Percentiles rank a stretch among this genome's conserved stretches.
Evolutionary conservation across 2,888 invertebrate species (phyloP).

Genomic region (Harpagoxenus sublaevis): DNA sequence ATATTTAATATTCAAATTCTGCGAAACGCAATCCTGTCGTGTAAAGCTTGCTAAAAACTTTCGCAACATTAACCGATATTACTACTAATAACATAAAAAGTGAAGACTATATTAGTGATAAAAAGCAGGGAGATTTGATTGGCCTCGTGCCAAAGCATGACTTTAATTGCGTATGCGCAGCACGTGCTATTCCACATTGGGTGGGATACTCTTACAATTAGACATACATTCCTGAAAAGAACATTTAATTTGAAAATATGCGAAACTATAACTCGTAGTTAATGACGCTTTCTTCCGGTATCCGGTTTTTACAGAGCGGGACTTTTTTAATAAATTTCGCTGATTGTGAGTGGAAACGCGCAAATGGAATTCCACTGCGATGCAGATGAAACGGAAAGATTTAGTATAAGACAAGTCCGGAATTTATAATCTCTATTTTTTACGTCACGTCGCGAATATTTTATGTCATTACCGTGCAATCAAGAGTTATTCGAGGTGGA

Average conservation of each 20-base stretch:
- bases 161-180: slow-evolving; percentile 48
- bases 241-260: slow-evolving; percentile 68
- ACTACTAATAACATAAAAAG: neutral
- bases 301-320: slow-evolving; percentile 36
- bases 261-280: slow-evolving; percentile 51
- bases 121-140: slow-evolving; percentile 31
- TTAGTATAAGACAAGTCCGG: slow-evolving; percentile 1
- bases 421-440: neutral
- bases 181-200: slow-evolving; percentile 54
- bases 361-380: slow-evolving; percentile 55
- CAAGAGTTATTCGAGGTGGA: slow-evolving; percentile 12
- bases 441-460: neutral
- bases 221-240: slow-evolving; percentile 61
- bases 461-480: neutral
- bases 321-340: slow-evolving; percentile 61
- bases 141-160: slow-evolving; percentile 36
- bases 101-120: neutral
- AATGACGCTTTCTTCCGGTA: slow-evolving; percentile 62
- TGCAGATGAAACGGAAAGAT: slow-evolving; percentile 43
- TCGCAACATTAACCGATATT: neutral
- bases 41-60: no score
- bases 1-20: neutral
- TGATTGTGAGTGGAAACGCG: slow-evolving; percentile 32
- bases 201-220: slow-evolving; percentile 57
- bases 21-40: neutral